Conservation (phyloP, 1,140 invertebrate species). For the Choristoneura fumiferana region DNA sequence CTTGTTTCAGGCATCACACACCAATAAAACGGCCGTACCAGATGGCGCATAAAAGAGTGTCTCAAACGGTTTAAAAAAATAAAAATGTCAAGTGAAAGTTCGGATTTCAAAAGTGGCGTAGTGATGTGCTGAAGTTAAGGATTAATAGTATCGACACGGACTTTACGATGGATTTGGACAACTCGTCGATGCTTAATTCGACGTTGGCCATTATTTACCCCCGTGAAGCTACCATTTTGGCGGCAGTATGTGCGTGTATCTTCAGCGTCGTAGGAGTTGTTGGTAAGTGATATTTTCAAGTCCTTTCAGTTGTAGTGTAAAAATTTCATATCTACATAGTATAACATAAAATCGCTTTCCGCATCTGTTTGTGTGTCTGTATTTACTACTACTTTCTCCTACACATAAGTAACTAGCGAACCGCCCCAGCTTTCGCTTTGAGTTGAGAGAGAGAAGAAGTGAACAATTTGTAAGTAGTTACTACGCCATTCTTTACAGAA, state of each 20-base stretch:
- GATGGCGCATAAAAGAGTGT: constrained; percentile 15
- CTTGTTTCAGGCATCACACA: constrained; percentile 26
- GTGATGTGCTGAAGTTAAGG: constrained; percentile 20
- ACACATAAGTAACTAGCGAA: no score
- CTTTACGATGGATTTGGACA: constrained; percentile 25
- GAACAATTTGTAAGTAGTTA: no score
- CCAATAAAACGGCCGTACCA: not conserved
- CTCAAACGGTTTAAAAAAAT: constrained; percentile 18
- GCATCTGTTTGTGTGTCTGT: no score
- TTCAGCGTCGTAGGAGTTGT: constrained; percentile 88
- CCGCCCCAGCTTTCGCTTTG: no score
- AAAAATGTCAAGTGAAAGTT: constrained; percentile 29
- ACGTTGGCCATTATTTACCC: constrained; percentile 77
- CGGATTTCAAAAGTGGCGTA: constrained; percentile 26
- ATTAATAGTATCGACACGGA: constrained; percentile 18
- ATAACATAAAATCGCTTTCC: no score
- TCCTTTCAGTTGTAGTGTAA: no score
- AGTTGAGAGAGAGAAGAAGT: no score
- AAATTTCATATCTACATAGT: no score
- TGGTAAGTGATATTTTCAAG: constrained; percentile 80
- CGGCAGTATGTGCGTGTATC: constrained; percentile 86
- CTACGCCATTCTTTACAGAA: no score
- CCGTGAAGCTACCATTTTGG: constrained; percentile 85
- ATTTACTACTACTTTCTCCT: no score
- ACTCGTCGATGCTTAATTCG: constrained; percentile 23